Percentiles rank a stretch among this genome's conserved stretches.
Conservation (phyloP, 2,888 invertebrate species). For the Adineta ricciae region DNA sequence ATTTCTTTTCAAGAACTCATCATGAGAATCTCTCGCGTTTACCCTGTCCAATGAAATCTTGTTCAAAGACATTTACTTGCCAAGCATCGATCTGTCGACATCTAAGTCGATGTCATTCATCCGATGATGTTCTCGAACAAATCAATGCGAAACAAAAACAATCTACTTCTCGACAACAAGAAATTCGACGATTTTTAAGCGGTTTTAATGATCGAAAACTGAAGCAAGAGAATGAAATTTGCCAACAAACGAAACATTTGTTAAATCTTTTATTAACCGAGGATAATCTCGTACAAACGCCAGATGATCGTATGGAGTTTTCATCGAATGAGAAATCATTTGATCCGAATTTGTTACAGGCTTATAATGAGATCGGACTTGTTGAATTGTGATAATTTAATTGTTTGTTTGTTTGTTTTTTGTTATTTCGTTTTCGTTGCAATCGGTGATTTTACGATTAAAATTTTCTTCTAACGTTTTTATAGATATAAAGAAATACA, state of each 20-base stretch:
- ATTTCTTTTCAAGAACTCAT: neutral
- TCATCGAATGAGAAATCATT: neutral
- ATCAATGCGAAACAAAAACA: neutral
- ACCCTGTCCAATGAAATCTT: neutral
- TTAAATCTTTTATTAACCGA: neutral
- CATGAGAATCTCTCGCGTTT: neutral
- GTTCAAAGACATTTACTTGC: conserved; percentile 4
- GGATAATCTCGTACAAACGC: neutral
- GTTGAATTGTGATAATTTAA: neutral
- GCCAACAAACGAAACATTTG: neutral
- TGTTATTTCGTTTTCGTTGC: neutral
- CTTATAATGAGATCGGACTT: neutral
- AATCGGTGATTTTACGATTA: neutral
- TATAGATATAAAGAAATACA: neutral
- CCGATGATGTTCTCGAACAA: neutral
- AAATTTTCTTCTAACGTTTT: neutral
- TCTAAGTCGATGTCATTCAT: neutral
- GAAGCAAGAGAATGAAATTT: neutral
- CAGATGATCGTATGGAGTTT: neutral
- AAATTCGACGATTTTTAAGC: neutral
- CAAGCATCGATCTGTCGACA: neutral
- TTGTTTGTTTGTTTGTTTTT: neutral
- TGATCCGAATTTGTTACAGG: neutral
- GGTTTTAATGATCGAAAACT: neutral
- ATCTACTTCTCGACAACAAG: neutral